Evolutionary conservation across 2,888 invertebrate species (phyloP).

Genomic region (Elysia crispata): DNA sequence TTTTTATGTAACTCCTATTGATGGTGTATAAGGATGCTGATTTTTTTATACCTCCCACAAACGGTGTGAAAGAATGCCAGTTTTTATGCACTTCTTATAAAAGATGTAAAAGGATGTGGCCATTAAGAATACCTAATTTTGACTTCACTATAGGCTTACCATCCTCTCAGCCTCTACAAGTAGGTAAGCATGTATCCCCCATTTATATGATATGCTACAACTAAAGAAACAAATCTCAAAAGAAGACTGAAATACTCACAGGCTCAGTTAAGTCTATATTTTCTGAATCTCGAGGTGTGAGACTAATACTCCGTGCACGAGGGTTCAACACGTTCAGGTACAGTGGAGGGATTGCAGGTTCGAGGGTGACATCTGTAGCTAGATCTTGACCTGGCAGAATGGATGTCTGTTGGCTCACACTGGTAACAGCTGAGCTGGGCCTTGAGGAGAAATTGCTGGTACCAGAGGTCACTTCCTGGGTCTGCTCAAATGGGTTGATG

Average conservation of each 20-base stretch:
- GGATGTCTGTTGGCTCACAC: background rate
- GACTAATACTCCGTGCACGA: conserved; percentile 38
- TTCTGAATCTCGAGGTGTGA: conserved; percentile 26
- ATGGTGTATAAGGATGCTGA: too few species aligned
- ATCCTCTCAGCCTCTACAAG: too few species aligned
- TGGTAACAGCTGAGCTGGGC: background rate
- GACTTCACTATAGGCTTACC: too few species aligned
- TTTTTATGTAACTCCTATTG: too few species aligned
- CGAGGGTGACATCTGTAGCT: background rate
- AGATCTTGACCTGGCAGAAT: background rate
- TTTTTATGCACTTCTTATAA: too few species aligned
- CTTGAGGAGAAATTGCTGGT: conserved; percentile 25
- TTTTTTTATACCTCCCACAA: too few species aligned
- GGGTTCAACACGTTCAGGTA: conserved; percentile 42
- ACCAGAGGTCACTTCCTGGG: background rate
- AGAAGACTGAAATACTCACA: conserved; percentile 11
- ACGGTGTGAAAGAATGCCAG: too few species aligned
- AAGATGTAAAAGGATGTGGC: too few species aligned
- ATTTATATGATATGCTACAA: too few species aligned
- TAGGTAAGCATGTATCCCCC: too few species aligned
- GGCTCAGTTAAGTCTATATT: conserved; percentile 15
- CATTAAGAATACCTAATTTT: too few species aligned
- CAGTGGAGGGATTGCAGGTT: conserved; percentile 28
- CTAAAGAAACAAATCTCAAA: too few species aligned
- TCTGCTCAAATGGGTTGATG: background rate